Base-by-base conservation (phyloP, 2,888 invertebrate species). In the Tenthredo mesomela region DNA sequence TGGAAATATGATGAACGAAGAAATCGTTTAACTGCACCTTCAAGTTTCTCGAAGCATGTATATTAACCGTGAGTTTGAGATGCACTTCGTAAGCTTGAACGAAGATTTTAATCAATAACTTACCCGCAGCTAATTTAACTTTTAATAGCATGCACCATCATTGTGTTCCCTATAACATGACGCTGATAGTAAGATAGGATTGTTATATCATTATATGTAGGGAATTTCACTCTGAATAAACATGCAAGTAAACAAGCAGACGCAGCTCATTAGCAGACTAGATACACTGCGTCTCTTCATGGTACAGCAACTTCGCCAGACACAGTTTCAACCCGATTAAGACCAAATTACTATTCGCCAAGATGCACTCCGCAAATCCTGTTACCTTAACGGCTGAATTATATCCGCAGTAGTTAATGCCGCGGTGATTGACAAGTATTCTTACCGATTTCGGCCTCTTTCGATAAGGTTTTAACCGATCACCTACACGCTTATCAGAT, bases 401-500 rank as follows among this genome's bases (percentile, higher is more conserved):
- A 54, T n/a, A 54, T 54, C n/a, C 54, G n/a, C 10, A 7, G 18
- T 5, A 18, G 29, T 67, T 73, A 21, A 37, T 40, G 40, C 40
- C 9, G 25, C n/a, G 75, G 84, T 77, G 82, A 85, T 86, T 86
- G 88, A 87, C 85, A 78, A 70, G 84, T 86, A 6, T 65, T 6
- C 54, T 84, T 80, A 86, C 86, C 88, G 29, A 73, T 43, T 21
- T 82, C 29, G 25, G 65, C 12, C 43, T 9, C 5, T 29, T 61
- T 29, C 21, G 40, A 37, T 37, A 82, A 47, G 61, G 29, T 77
- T 54, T 29, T 50, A 37, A 33, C 54, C 37, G 78, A 61, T 78
- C 78, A 25, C 29, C 6, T 54, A 2, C 12, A 7, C 15, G 37
- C 29, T 65, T 82, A 89, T 90, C 91, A 88, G 90, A 91, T 91